A percentile compares a stretch with the other conserved stretches of the same genome.
These are phyloP conservation scores for Camptogramma bilineatum DNA, from an alignment of 2,888 invertebrate genomes.

Conservation along the genomic window DNA sequence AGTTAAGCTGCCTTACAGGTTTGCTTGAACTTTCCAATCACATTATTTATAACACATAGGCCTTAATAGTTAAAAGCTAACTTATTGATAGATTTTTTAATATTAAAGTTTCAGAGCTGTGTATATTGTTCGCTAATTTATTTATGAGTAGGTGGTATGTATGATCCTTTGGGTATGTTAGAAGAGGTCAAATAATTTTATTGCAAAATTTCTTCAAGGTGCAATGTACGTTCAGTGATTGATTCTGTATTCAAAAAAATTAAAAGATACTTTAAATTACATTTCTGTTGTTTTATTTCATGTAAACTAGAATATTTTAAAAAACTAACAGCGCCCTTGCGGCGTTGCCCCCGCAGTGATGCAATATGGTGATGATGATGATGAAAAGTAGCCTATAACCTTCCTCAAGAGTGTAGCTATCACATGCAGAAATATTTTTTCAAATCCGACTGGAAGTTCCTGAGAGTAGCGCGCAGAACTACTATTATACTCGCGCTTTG, in stretches of 20 bases:
- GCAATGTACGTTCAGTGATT: slow-evolving; percentile 56
- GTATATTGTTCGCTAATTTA: slow-evolving; percentile 76
- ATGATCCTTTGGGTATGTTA: slow-evolving; percentile 62
- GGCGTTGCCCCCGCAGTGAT: too few relatives aligned
- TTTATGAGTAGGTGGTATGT: slow-evolving; percentile 71
- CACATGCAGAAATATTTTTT: too few relatives aligned
- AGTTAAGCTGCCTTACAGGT: slow-evolving; percentile 14
- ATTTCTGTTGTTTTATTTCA: slow-evolving; percentile 42
- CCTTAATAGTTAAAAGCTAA: slow-evolving; percentile 37
- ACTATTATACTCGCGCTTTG: too few relatives aligned
- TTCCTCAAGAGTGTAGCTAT: too few relatives aligned
- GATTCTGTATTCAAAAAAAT: slow-evolving; percentile 70
- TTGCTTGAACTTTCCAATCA: slow-evolving; percentile 13
- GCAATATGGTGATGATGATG: too few relatives aligned
- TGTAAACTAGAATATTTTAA: neutral
- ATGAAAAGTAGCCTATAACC: too few relatives aligned
- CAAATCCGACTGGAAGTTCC: too few relatives aligned
- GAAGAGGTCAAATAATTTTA: slow-evolving; percentile 57
- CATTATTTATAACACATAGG: slow-evolving; percentile 19
- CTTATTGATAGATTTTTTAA: slow-evolving; percentile 37
- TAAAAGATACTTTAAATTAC: slow-evolving; percentile 65
- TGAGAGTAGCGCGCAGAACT: too few relatives aligned
- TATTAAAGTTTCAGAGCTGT: slow-evolving; percentile 55
- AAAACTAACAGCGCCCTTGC: too few relatives aligned
- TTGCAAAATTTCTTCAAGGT: slow-evolving; percentile 58